A percentile compares a stretch with the other conserved stretches of the same genome.
These are phyloP conservation scores for Bacillus rossius DNA, from an alignment of 1,140 invertebrate species.

Conservation along the genomic window DNA sequence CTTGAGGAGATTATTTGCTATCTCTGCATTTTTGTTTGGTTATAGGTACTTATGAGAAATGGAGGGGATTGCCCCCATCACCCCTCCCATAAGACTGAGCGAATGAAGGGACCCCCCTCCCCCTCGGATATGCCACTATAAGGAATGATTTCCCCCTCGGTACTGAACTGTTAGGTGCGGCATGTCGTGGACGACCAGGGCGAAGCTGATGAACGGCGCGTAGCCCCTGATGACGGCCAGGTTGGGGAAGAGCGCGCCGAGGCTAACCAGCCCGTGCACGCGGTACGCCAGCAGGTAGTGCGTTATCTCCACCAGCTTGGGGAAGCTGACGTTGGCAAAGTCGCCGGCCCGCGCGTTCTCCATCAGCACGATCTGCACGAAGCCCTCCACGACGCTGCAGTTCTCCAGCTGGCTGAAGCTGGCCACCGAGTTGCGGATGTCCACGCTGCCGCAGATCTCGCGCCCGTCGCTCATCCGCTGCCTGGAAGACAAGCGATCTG, in stretches of 20 bases:
- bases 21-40: too few relatives aligned
- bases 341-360: slow-evolving; percentile 44
- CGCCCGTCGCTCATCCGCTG: slow-evolving; percentile 22
- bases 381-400: slow-evolving; percentile 63
- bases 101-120: too few relatives aligned
- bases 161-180: neutral
- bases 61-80: too few relatives aligned
- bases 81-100: too few relatives aligned
- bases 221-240: slow-evolving; percentile 88
- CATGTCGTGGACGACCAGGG: slow-evolving; percentile 76
- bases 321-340: slow-evolving; percentile 50
- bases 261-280: slow-evolving; percentile 44
- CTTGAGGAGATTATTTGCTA: too few relatives aligned
- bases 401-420: slow-evolving; percentile 45
- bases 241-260: slow-evolving; percentile 91
- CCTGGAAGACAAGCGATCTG: too few relatives aligned
- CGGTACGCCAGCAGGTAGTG: slow-evolving; percentile 62
- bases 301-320: slow-evolving; percentile 57
- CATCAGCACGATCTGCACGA: slow-evolving; percentile 58
- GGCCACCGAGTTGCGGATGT: slow-evolving; percentile 47
- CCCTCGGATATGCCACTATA: too few relatives aligned
- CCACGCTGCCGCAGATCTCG: slow-evolving; percentile 45
- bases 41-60: too few relatives aligned
- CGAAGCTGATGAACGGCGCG: slow-evolving; percentile 76
- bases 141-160: too few relatives aligned